Evolutionary conservation across 2,797 vertebrate genomes (phyloP).

Genomic region (Eremophila alpestris): DNA sequence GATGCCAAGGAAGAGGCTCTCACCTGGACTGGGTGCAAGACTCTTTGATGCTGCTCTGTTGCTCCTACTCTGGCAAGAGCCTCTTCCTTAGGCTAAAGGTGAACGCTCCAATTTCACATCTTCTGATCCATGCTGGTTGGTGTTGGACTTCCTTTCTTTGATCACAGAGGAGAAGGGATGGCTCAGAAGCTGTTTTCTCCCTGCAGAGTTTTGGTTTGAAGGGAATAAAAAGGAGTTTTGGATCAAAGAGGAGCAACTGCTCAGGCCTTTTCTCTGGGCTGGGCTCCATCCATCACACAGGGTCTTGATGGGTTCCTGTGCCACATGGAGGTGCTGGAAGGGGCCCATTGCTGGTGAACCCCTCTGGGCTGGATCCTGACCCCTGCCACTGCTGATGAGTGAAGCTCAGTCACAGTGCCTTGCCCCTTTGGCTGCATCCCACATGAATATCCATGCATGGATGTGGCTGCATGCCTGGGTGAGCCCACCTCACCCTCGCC

Average conservation of each 20-base stretch:
- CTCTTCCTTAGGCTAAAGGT: background rate
- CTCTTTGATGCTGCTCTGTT: background rate
- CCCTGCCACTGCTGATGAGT: accelerated
- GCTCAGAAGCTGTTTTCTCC: background rate
- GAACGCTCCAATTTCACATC: background rate
- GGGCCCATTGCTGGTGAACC: background rate
- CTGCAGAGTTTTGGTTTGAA: background rate
- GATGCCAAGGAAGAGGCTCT: background rate
- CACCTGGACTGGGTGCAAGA: background rate
- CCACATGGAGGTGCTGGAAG: background rate
- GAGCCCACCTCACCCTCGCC: background rate
- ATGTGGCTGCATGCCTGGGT: accelerated
- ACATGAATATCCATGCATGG: accelerated
- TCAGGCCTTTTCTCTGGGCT: background rate
- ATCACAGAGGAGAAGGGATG: background rate
- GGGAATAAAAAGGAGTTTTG: background rate
- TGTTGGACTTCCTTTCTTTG: background rate
- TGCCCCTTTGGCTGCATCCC: background rate
- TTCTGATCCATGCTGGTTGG: background rate
- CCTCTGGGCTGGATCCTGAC: accelerated
- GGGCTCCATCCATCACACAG: background rate
- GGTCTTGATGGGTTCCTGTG: background rate
- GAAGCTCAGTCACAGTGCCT: background rate
- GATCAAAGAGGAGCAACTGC: background rate
- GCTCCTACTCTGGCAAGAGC: accelerated